Conservation (phyloP, 2,888 invertebrate genomes). For the Augiades crinisus region DNA sequence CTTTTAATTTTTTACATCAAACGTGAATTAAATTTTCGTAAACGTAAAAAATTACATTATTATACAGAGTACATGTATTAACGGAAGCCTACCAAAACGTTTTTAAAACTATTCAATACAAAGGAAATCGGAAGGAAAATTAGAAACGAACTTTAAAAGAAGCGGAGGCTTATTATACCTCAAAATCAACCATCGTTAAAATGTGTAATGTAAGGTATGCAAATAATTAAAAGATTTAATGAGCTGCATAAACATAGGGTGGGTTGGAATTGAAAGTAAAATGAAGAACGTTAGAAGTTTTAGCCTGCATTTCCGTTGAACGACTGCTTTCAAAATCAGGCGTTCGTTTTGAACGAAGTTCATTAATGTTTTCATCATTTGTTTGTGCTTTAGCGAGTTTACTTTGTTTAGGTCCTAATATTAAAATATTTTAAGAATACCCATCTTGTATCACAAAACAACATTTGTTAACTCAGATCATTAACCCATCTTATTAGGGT, state of each 20-base stretch:
- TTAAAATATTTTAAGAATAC: too few species aligned
- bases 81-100: too few species aligned
- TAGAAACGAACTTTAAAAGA: too few species aligned
- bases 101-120: neutral
- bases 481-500: too few species aligned
- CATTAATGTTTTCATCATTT: neutral
- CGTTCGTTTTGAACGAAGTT: neutral
- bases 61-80: too few species aligned
- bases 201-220: constrained; percentile 16
- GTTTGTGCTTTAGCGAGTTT: too few species aligned
- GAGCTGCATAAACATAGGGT: constrained; percentile 6
- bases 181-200: constrained; percentile 7
- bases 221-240: constrained; percentile 25
- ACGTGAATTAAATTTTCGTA: neutral
- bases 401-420: too few species aligned
- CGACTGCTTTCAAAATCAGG: neutral
- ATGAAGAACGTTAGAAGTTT: neutral
- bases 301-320: neutral
- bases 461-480: too few species aligned
- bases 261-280: constrained; percentile 1
- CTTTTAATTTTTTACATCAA: too few species aligned
- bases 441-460: too few species aligned
- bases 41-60: neutral
- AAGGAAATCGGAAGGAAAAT: constrained; percentile 7
- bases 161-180: neutral